Conservation (phyloP, 2,113 vertebrate species). For the Cebidichthys violaceus region DNA sequence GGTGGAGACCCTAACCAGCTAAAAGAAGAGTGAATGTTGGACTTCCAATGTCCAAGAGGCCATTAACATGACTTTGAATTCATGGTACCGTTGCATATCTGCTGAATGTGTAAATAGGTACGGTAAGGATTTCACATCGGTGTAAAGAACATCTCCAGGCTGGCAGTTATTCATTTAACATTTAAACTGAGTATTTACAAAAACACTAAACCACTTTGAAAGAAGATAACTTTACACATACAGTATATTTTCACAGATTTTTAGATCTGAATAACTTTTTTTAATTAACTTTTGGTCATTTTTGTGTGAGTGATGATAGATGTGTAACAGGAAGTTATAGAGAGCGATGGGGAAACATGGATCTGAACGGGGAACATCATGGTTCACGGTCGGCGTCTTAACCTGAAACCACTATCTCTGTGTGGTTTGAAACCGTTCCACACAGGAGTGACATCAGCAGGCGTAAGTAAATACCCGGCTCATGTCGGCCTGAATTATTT, state of each 20-base stretch:
- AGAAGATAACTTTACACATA: no score
- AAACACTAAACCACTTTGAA: no score
- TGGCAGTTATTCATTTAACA: neutral
- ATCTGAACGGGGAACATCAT: neutral
- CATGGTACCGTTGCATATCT: neutral
- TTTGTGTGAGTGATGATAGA: neutral
- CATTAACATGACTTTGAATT: neutral
- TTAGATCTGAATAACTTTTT: no score
- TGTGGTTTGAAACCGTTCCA: conserved; percentile 16
- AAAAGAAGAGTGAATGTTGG: no score
- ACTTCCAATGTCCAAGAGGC: neutral
- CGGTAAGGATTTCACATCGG: neutral
- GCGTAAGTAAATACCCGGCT: conserved; percentile 63
- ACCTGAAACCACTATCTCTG: neutral
- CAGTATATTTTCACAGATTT: no score
- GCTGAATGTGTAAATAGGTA: neutral
- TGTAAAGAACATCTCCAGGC: neutral
- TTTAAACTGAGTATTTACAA: no score
- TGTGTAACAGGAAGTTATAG: no score
- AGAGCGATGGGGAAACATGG: neutral
- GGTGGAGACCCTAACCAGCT: no score
- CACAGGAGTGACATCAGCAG: conserved; percentile 44
- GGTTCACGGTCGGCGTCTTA: neutral
- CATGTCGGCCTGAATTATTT: conserved; percentile 76
- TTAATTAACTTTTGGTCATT: neutral